Base-by-base conservation (phyloP, 1,140 invertebrate genomes). In the Nephotettix cincticeps region DNA sequence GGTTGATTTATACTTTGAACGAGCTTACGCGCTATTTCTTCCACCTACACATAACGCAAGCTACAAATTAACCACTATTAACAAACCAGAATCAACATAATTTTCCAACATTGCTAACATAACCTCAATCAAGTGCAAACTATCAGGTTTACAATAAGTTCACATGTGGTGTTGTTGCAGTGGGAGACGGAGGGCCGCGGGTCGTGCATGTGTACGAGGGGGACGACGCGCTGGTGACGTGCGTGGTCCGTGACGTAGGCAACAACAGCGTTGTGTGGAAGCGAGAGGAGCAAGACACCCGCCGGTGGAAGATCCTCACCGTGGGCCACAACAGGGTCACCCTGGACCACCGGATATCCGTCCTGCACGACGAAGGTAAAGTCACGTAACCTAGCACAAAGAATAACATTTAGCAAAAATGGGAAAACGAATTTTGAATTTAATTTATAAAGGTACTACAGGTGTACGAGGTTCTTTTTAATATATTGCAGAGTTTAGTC, bases 201-300 rank as follows among this genome's bases (percentile, higher is more conserved):
- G 80, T 80, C 4, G 74, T 80, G 27, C 79, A 80, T 54, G 89
- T 86, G 13, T 83, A 83, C 68, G 87, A 90, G 77, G 90, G 89
- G 3, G 90, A 91, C 71, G 90, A 92, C 77, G 90, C 89, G 11
- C 80, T 92, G 14, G 81, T 93, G 19, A 92, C 90, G 1, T 93
- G 91, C 78, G 89, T 92, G 23, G 90, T 92, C 9, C 83, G 88
- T 27, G 86, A 90, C 45, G 86, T 87, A 13, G 86, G 85, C 1
- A 82, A 86, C 13, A 86, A 88, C 72, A 89, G 90, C 4, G 84
- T 93, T 3, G 86, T 91, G 84, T 90, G 89, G 86, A 86, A 89
- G 74, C 88, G 87, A 71, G 85, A 85, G 68, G 86, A 89, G 73
- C 80, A 84, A n/a, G 86, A 88, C 13, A 56, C 61, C 6, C 25